Evolutionary conservation across 2,888 invertebrate genomes (phyloP), one percentile per base, ranked within the genome.

Genomic region (Noctua janthe): DNA sequence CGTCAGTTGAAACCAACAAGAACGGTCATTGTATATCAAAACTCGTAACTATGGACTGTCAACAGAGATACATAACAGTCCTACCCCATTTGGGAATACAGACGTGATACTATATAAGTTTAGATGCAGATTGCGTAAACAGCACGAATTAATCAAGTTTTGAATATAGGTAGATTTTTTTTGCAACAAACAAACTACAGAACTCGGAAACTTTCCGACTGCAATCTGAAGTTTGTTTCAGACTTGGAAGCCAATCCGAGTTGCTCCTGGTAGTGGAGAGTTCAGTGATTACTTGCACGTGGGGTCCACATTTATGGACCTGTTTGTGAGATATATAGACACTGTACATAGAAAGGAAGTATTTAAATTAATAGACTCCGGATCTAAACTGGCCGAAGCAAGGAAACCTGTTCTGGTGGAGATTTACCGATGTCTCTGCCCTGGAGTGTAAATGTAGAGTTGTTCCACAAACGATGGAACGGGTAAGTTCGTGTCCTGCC

Each of bases 251-350:
- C 74, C 86, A 73, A 83, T 84, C 71, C 64, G 49, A 80, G 71
- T 87, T 74, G 70, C 59, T 71, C 64, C 39, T 56, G 29, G 77
- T 82, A 81, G 77, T 54, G 51, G 39, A 56, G 73, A 76, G 77
- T 84, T 78, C 62, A 47, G 76, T 78, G 88, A 87, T 87, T 85
- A 82, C 74, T 82, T 80, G 82, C 82, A 71, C 76, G 67, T 86
- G 80, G 78, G 67, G 54, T 73, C 35, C 64, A 66, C 49, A 47
- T 66, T 11, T 39, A 64, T 62, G 43, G 13, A 59, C 49, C 35
- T 67, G 71, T 47, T 35, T 29, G 43, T 59, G 43, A 23, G 49
- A 1, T 54, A 20, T 4, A 64, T 29, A 35, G 8, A 1, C 4
- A 35, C 43, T 4, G 8, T 29, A 29, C 29, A 29, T 29, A 29